These are phyloP conservation scores for Dicycla oo DNA, from an alignment of 2,888 invertebrate species.

Conservation along the genomic window DNA sequence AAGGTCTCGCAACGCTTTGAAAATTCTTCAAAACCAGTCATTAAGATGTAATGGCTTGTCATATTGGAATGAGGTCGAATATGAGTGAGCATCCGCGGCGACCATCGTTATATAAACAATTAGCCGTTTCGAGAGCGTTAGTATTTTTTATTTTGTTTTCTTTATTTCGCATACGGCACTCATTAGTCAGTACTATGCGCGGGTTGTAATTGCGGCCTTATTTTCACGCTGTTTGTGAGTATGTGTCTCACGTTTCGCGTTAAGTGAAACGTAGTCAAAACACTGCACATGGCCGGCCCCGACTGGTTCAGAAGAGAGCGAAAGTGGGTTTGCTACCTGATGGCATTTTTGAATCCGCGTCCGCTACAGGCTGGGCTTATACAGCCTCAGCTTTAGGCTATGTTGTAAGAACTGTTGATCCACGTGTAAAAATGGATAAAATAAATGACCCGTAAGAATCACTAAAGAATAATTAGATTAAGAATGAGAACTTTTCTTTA, in stretches of 20 bases:
- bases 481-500: background rate
- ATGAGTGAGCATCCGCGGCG: slow-evolving; percentile 52
- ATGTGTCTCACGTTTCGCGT: slow-evolving; percentile 54
- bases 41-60: slow-evolving; percentile 61
- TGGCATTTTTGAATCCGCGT: slow-evolving; percentile 43
- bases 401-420: slow-evolving; percentile 1
- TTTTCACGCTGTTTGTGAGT: slow-evolving; percentile 50
- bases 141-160: slow-evolving; percentile 52
- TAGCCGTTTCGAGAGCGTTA: slow-evolving; percentile 62
- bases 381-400: slow-evolving; percentile 14
- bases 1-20: slow-evolving; percentile 34
- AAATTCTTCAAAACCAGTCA: slow-evolving; percentile 57
- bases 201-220: slow-evolving; percentile 51
- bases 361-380: background rate
- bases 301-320: slow-evolving; percentile 76
- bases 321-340: slow-evolving; percentile 80
- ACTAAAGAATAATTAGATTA: background rate
- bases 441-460: background rate
- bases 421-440: background rate
- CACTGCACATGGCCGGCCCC: slow-evolving; percentile 68
- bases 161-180: slow-evolving; percentile 40
- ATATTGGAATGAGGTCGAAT: slow-evolving; percentile 64
- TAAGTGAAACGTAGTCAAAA: slow-evolving; percentile 67
- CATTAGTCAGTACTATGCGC: slow-evolving; percentile 54
- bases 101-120: slow-evolving; percentile 70